phyloP scores from a whole-genome alignment of 2,888 invertebrate genomes.

The Leptarthrus brevirostris region DNA sequence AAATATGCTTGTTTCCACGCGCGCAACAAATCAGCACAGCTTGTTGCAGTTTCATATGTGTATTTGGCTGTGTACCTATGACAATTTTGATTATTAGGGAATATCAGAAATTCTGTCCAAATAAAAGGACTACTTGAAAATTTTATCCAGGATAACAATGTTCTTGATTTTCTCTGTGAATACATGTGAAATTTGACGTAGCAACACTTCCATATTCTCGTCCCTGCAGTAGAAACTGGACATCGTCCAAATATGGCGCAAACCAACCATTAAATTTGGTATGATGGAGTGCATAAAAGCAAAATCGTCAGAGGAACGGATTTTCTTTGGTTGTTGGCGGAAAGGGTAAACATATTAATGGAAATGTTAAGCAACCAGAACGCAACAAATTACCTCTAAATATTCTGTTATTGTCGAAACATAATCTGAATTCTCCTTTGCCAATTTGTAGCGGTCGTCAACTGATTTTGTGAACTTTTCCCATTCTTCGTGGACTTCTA shows the following conservation, averaged over 20 bases:
- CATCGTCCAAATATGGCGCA: constrained; percentile 92
- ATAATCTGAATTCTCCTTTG: constrained; percentile 66
- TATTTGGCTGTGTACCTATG: constrained; percentile 61
- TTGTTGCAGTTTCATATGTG: constrained; percentile 63
- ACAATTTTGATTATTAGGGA: neutral
- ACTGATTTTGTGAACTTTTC: constrained; percentile 56
- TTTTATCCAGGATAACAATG: constrained; percentile 75
- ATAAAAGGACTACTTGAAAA: constrained; percentile 77
- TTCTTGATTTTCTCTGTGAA: constrained; percentile 80
- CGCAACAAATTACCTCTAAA: constrained; percentile 69
- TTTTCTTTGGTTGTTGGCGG: constrained; percentile 68
- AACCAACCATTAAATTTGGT: constrained; percentile 82
- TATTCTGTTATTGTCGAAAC: constrained; percentile 65
- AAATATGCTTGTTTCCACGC: constrained; percentile 75
- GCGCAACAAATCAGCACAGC: constrained; percentile 64
- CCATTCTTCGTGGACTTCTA: constrained; percentile 60
- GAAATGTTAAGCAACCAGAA: no score
- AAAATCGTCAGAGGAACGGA: constrained; percentile 78
- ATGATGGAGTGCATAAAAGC: constrained; percentile 78
- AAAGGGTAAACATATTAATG: no score
- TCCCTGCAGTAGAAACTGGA: constrained; percentile 87
- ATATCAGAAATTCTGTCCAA: neutral
- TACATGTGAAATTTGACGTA: constrained; percentile 86
- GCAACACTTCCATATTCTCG: constrained; percentile 85
- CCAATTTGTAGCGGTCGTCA: constrained; percentile 60